A percentile compares a stretch with the other conserved stretches of the same genome.
These are phyloP conservation scores for Sylvicapra grimmia DNA, from an alignment of 2,113 vertebrate genomes.

Conservation along the genomic window DNA sequence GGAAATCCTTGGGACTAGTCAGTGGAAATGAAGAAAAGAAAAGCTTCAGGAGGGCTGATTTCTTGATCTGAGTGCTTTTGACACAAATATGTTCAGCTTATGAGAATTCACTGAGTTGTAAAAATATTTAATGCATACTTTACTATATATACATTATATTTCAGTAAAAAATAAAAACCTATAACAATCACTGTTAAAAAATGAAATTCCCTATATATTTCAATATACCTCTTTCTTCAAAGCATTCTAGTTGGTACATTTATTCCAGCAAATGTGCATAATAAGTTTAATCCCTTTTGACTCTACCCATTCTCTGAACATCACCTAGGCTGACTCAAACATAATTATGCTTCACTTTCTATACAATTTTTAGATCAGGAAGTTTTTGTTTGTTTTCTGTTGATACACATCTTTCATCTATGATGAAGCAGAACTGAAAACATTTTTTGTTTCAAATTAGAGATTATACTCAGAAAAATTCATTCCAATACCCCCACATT, in stretches of 20 bases:
- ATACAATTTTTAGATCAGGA: background rate
- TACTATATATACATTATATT: background rate
- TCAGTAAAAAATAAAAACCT: background rate
- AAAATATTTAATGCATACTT: background rate
- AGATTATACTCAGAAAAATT: background rate
- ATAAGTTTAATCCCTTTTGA: background rate
- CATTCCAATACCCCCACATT: background rate
- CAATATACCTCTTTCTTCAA: background rate
- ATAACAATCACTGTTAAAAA: background rate
- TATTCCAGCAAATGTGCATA: background rate
- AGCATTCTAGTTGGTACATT: background rate
- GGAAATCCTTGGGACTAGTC: background rate
- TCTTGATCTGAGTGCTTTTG: background rate
- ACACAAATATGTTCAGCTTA: background rate
- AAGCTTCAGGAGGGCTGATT: background rate
- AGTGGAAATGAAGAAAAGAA: background rate
- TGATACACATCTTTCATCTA: background rate
- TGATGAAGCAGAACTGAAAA: background rate
- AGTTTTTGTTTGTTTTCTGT: background rate
- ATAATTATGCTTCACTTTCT: background rate
- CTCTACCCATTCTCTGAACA: background rate
- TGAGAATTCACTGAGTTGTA: background rate
- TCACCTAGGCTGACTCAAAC: background rate
- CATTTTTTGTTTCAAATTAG: conserved; percentile 17
- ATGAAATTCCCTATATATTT: background rate